A percentile compares a stretch with the other conserved stretches of the same genome.
Conservation (phyloP, 2,888 invertebrate species). For the Lasius fuliginosus region DNA sequence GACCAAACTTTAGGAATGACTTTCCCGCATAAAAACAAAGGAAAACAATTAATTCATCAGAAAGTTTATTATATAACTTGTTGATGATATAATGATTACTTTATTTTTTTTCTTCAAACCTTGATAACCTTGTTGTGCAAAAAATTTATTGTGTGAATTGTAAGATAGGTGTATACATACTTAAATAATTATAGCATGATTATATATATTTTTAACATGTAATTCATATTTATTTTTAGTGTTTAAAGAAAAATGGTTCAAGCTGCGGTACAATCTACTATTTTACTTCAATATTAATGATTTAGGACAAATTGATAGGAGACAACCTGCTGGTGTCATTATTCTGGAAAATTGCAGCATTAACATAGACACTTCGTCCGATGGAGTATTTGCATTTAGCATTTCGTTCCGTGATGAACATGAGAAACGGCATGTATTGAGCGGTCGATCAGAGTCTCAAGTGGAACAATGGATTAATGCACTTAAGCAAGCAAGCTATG, state of each 20-base stretch:
- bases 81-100: not conserved
- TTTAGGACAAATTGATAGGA: constrained; percentile 89
- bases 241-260: constrained; percentile 93
- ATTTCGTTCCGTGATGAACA: constrained; percentile 90
- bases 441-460: constrained; percentile 91
- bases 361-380: constrained; percentile 89
- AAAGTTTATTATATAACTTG: not conserved
- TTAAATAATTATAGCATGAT: not conserved
- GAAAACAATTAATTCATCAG: not conserved
- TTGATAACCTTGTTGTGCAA: not conserved
- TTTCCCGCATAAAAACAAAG: not conserved
- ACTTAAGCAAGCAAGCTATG: constrained; percentile 91
- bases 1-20: not conserved
- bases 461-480: constrained; percentile 91
- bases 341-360: constrained; percentile 92
- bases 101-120: not conserved
- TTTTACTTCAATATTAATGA: constrained; percentile 93
- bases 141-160: not conserved
- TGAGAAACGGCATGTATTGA: constrained; percentile 91
- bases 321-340: constrained; percentile 91
- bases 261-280: constrained; percentile 91
- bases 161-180: not conserved
- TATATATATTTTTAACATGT: not conserved
- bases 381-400: constrained; percentile 92
- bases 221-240: constrained; percentile 86